A percentile compares a stretch with the other conserved stretches of the same genome.
Evolutionary conservation across 2,113 vertebrate genomes (phyloP).

Genomic region (Calyptomena viridis): DNA sequence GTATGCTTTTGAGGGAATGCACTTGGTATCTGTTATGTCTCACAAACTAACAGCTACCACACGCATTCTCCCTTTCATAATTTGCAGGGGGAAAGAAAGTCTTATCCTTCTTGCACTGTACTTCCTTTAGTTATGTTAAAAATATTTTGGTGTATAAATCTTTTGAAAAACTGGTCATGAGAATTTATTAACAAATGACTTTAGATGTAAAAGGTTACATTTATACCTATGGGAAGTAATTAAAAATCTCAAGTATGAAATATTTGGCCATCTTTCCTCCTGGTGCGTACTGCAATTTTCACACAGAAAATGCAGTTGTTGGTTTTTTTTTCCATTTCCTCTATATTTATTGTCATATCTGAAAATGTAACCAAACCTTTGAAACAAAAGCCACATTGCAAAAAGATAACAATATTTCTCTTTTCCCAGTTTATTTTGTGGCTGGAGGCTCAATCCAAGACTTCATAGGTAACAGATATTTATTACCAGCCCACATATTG

Average conservation of each 20-base stretch:
- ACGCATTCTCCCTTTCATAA: slow-evolving; percentile 37
- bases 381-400: background rate
- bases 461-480: slow-evolving; percentile 11
- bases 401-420: slow-evolving; percentile 35
- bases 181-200: slow-evolving; percentile 39
- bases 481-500: slow-evolving; percentile 30
- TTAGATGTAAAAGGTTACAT: slow-evolving; percentile 23
- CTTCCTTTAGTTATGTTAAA: slow-evolving; percentile 54
- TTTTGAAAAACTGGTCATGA: slow-evolving; percentile 2
- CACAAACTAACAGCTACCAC: slow-evolving; percentile 53
- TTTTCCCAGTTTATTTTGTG: slow-evolving; percentile 1
- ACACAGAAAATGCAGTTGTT: slow-evolving; percentile 25
- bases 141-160: slow-evolving; percentile 60
- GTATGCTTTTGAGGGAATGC: slow-evolving; percentile 50
- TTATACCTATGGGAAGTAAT: slow-evolving; percentile 50
- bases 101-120: slow-evolving; percentile 39
- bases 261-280: slow-evolving; percentile 77
- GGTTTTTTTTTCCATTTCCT: background rate
- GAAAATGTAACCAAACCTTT: background rate
- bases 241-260: slow-evolving; percentile 66
- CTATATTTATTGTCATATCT: background rate
- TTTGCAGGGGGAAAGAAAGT: background rate
- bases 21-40: slow-evolving; percentile 61
- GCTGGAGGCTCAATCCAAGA: slow-evolving; percentile 33
- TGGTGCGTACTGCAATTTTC: background rate